Conservation (phyloP, 2,113 vertebrate species). For the Nerophis ophidion region DNA sequence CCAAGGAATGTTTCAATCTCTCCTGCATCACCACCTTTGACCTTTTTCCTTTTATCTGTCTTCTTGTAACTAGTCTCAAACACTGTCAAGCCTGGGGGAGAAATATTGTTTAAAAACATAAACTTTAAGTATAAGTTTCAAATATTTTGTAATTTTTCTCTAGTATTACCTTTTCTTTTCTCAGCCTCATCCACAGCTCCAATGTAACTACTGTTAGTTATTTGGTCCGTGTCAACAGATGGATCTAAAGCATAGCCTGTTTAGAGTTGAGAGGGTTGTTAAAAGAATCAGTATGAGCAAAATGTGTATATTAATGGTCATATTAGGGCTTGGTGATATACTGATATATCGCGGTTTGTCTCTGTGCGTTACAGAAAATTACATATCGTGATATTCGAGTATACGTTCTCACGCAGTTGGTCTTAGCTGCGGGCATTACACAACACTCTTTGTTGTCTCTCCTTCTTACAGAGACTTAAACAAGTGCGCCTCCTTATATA, state of each 20-base stretch:
- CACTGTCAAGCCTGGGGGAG: slow-evolving; percentile 82
- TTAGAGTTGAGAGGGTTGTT: slow-evolving; percentile 9
- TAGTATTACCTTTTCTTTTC: slow-evolving; percentile 89
- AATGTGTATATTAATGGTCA: background rate
- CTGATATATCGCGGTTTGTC: too few species aligned
- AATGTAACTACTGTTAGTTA: slow-evolving; percentile 78
- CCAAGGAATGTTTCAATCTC: slow-evolving; percentile 93
- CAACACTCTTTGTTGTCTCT: too few species aligned
- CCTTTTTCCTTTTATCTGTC: slow-evolving; percentile 88
- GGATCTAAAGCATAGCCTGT: slow-evolving; percentile 96
- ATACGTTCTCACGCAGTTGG: too few species aligned
- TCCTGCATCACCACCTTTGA: slow-evolving; percentile 91
- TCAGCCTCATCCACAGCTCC: slow-evolving; percentile 95
- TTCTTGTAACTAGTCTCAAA: slow-evolving; percentile 91
- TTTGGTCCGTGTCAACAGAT: slow-evolving; percentile 83
- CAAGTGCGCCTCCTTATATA: too few species aligned
- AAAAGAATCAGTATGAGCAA: background rate
- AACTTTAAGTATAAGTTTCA: background rate
- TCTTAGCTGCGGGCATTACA: too few species aligned
- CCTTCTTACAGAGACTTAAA: too few species aligned
- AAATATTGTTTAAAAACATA: background rate
- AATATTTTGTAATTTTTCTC: background rate
- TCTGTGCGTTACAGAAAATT: too few species aligned
- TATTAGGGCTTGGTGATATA: too few species aligned
- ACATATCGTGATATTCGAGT: too few species aligned